A percentile compares a stretch with the other conserved stretches of the same genome.
These are phyloP conservation scores for Koerneria pararmatus DNA, from an alignment of 2,888 invertebrate species.

Conservation along the genomic window DNA sequence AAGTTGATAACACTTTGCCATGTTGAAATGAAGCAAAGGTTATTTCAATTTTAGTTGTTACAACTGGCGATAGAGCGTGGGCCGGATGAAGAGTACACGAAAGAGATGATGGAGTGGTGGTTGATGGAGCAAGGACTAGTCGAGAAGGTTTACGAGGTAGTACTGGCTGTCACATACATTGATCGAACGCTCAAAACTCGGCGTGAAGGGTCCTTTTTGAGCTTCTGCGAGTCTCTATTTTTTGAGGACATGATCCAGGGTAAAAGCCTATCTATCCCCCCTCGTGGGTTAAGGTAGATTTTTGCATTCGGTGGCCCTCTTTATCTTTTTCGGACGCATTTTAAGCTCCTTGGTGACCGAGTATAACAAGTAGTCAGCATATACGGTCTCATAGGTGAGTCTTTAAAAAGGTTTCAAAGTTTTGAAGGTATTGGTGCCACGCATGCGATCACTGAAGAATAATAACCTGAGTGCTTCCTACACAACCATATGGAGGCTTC, in stretches of 20 bases:
- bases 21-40: constrained; percentile 15
- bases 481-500: constrained; percentile 51
- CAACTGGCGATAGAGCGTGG: constrained; percentile 54
- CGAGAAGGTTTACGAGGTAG: constrained; percentile 40
- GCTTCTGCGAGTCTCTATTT: too few species aligned
- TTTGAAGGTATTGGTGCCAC: background rate
- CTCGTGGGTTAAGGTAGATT: too few species aligned
- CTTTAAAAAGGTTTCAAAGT: background rate
- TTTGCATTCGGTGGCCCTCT: too few species aligned
- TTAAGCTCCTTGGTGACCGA: background rate
- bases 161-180: background rate
- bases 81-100: constrained; percentile 49
- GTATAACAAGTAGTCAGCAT: background rate
- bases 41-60: constrained; percentile 42
- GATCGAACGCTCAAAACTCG: background rate
- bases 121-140: constrained; percentile 47
- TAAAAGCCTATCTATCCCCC: too few species aligned
- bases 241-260: too few species aligned
- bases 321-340: background rate
- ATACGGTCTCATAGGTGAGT: background rate
- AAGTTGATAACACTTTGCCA: too few species aligned
- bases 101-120: constrained; percentile 58
- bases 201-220: too few species aligned
- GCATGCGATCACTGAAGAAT: too few species aligned
- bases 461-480: constrained; percentile 38